Evolutionary conservation across 2,888 invertebrate species (phyloP).

Genomic region (Erebia aethiops): DNA sequence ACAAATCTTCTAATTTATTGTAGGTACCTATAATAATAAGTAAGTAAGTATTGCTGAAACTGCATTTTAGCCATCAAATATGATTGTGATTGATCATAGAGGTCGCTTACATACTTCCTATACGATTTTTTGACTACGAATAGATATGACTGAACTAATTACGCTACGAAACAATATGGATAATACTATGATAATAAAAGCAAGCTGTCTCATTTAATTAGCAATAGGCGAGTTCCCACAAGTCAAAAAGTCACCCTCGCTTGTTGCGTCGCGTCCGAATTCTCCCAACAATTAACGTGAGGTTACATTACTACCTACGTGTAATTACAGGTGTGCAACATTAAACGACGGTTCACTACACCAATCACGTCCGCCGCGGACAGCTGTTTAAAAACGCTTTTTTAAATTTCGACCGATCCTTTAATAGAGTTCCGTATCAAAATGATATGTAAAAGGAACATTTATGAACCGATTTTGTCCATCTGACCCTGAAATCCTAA

Average conservation of each 20-base stretch:
- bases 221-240: conserved; percentile 79
- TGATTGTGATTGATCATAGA: too few relatives aligned
- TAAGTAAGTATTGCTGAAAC: too few relatives aligned
- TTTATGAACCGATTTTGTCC: too few relatives aligned
- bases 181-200: conserved; percentile 57
- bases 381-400: conserved; percentile 24
- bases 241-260: conserved; percentile 74
- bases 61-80: too few relatives aligned
- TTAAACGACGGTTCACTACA: conserved; percentile 55
- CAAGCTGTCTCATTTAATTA: conserved; percentile 80
- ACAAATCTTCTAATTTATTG: too few relatives aligned
- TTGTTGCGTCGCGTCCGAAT: conserved; percentile 60
- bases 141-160: not conserved
- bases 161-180: not conserved
- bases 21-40: too few relatives aligned
- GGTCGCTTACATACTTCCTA: too few relatives aligned
- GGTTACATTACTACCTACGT: conserved; percentile 42
- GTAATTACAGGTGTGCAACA: conserved; percentile 46
- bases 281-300: conserved; percentile 77
- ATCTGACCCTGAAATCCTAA: too few relatives aligned
- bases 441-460: too few relatives aligned
- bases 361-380: conserved; percentile 36
- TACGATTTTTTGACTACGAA: not conserved
- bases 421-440: not conserved
- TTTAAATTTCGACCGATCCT: not conserved